Conservation (phyloP, 2,113 vertebrate genomes). For the Pterophyllum scalare region DNA sequence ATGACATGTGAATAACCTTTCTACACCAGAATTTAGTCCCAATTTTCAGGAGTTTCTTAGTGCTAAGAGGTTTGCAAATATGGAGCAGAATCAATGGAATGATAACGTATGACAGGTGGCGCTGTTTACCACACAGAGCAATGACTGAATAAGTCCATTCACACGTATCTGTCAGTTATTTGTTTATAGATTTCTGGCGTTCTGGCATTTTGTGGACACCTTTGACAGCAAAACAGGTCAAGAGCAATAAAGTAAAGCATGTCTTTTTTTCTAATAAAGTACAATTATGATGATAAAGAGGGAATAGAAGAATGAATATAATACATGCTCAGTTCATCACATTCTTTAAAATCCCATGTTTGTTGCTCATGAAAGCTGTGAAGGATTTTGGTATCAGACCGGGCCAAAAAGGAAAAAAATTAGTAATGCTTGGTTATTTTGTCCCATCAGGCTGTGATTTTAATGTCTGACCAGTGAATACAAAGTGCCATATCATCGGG, state of each 20-base stretch:
- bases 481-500: not conserved
- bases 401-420: not conserved
- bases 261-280: not conserved
- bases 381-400: constrained; percentile 4
- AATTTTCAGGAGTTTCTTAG: not conserved
- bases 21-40: not conserved
- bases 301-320: not conserved
- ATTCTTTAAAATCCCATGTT: not conserved
- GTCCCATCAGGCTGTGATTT: not conserved
- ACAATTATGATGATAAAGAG: not conserved
- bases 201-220: not conserved
- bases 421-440: not conserved
- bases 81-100: not conserved
- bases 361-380: constrained; percentile 2
- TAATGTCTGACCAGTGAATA: not conserved
- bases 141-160: too few species aligned
- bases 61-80: not conserved
- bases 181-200: not conserved
- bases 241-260: not conserved
- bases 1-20: not conserved
- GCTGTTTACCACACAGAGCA: not conserved
- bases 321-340: not conserved
- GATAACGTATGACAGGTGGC: constrained; percentile 25
- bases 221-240: not conserved
- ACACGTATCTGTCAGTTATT: not conserved